Evolutionary conservation across 2,888 invertebrate species (phyloP).

Genomic region (Hirtodrosophila duncani): DNA sequence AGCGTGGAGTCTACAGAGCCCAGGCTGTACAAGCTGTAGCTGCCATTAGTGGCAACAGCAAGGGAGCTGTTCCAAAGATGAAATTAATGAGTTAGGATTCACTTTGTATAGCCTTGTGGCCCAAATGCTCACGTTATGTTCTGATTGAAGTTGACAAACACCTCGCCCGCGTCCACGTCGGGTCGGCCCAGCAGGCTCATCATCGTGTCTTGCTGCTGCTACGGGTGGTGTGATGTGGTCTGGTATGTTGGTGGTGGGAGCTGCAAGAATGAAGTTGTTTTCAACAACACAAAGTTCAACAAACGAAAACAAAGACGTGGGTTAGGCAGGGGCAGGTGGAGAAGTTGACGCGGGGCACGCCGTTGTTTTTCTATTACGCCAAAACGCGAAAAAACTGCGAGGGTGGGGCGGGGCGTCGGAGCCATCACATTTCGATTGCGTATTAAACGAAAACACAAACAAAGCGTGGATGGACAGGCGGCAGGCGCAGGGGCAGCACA

Average conservation of each 20-base stretch:
- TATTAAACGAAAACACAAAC: slow-evolving; percentile 34
- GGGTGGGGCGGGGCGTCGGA: too few relatives aligned
- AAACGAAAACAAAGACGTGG: slow-evolving; percentile 6
- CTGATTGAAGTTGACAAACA: slow-evolving; percentile 98
- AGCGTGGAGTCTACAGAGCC: slow-evolving; percentile 87
- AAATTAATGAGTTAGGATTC: neutral
- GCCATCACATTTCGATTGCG: slow-evolving; percentile 10
- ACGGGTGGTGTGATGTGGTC: slow-evolving; percentile 1
- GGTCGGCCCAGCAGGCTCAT: slow-evolving; percentile 76
- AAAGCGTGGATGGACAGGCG: slow-evolving; percentile 31
- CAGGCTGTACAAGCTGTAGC: slow-evolving; percentile 93
- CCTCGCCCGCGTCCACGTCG: slow-evolving; percentile 85
- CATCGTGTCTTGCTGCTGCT: slow-evolving; percentile 35
- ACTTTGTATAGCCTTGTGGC: neutral
- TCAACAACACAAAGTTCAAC: slow-evolving; percentile 25
- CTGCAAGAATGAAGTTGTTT: slow-evolving; percentile 1
- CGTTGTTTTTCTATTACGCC: too few relatives aligned
- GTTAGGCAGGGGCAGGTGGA: neutral
- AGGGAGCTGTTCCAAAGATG: slow-evolving; percentile 84
- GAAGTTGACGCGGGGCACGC: too few relatives aligned
- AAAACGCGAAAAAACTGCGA: too few relatives aligned
- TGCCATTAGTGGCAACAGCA: slow-evolving; percentile 93
- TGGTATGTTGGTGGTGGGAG: slow-evolving; percentile 24
- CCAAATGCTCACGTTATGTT: slow-evolving; percentile 99
- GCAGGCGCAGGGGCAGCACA: slow-evolving; percentile 11